These are phyloP conservation scores for Spatulosminthurus flaviceps DNA, from an alignment of 2,888 invertebrate species.

Conservation along the genomic window DNA sequence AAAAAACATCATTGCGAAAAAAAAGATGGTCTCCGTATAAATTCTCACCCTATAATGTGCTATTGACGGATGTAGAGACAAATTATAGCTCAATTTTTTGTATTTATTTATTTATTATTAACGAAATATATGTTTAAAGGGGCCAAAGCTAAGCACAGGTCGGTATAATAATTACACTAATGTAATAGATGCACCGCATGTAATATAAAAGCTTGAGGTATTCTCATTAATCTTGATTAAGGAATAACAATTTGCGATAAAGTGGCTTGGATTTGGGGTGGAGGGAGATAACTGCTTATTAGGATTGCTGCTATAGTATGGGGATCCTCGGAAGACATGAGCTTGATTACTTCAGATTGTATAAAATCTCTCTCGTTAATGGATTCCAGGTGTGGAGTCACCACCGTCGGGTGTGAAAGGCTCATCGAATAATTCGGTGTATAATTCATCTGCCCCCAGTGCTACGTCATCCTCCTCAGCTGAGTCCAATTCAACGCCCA, in stretches of 20 bases:
- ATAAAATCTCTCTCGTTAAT: constrained; percentile 42
- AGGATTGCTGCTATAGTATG: no score
- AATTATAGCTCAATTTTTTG: background rate
- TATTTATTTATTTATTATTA: no score
- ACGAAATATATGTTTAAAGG: no score
- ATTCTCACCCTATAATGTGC: no score
- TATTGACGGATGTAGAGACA: no score
- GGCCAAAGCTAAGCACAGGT: no score
- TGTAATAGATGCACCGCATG: background rate
- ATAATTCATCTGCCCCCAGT: constrained; percentile 46
- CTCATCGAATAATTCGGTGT: constrained; percentile 57
- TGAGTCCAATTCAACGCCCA: constrained; percentile 40
- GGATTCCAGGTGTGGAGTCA: constrained; percentile 62
- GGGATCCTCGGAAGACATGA: background rate
- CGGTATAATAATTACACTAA: background rate
- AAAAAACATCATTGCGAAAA: background rate
- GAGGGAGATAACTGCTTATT: no score
- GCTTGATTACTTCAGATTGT: background rate
- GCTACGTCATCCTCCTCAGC: constrained; percentile 51
- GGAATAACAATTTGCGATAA: no score
- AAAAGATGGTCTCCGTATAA: no score
- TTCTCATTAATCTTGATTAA: background rate
- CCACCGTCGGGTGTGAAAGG: constrained; percentile 58
- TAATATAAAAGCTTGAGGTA: background rate
- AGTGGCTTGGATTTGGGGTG: no score